Conservation (phyloP, 2,113 vertebrate species). For the Amblyornis subalaris region DNA sequence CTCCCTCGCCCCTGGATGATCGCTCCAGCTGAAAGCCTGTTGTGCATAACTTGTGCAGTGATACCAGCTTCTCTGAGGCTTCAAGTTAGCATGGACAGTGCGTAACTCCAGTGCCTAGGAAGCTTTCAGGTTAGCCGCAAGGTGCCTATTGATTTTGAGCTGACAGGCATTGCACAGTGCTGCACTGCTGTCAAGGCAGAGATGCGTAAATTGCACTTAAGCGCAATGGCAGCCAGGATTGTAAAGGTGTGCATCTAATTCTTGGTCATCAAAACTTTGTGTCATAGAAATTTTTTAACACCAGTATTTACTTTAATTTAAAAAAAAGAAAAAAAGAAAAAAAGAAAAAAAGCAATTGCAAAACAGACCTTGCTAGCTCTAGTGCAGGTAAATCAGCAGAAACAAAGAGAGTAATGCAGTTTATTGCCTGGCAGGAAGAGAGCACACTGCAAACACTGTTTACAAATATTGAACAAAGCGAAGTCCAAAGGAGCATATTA, state of each 20-base stretch:
- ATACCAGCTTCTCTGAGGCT: neutral
- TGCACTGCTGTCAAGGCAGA: neutral
- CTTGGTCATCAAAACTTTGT: neutral
- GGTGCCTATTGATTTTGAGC: neutral
- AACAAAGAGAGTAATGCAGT: neutral
- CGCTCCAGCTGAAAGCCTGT: neutral
- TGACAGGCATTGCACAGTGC: neutral
- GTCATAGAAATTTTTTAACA: neutral
- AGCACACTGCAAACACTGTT: neutral
- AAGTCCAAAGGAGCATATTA: neutral
- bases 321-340: neutral
- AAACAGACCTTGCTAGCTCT: neutral
- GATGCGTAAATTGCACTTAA: neutral
- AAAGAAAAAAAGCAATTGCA: neutral
- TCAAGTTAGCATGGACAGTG: neutral
- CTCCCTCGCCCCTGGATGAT: neutral
- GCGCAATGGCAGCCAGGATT: neutral
- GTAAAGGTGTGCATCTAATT: neutral
- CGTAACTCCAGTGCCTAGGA: neutral
- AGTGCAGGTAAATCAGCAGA: neutral
- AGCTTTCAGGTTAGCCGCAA: neutral
- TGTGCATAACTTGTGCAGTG: neutral
- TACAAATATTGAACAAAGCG: neutral
- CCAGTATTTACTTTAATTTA: neutral
- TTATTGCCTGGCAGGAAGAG: neutral